Base-by-base conservation (phyloP, 2,888 invertebrate species). In the Athrips mouffetella region DNA sequence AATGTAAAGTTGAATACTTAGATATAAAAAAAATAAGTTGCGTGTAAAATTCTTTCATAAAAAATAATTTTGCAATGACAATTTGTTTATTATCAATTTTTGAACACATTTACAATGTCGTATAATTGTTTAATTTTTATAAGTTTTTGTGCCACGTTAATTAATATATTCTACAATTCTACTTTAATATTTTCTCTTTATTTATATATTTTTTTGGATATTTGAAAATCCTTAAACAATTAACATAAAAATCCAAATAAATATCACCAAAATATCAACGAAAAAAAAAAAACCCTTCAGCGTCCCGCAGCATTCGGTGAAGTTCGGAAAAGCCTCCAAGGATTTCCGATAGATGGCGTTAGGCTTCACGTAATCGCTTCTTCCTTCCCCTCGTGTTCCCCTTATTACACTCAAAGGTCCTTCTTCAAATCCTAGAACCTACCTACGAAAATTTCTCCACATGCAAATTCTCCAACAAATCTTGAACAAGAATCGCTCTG, bases 301-400 rank as follows among this genome's bases (percentile, higher is more conserved):
- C 81, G 80, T 87, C 86, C 87, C 85, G 85, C 48, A 87, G 80
- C 86, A 84, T 83, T 82, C 76, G 76, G 69, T 77, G 50, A 55
- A 65, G 68, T 73, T 71, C 63, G 76, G 71, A 82, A 85, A 82
- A 87, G 80, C 86, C 87, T 87, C 86, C 79, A 73, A 78, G 80
- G 81, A 77, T 80, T 79, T 82, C 56, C 77, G 81, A 84, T 86
- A 87, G 87, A 87, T 87, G 87, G 87, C 87, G 87, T 80, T 87
- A 80, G 76, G 74, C 70, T 75, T 61, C 72, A 65, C 69, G 60
- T 80, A 81, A 83, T 80, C 66, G 70, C 69, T 67, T 71, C 72
- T 37, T 21, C 72, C 60, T 63, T 60, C 56, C 37, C 18, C 37
- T 37, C 11, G 5, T 21, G 21, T 58, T 57, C 54, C 65, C 60